Base-by-base conservation (phyloP, 1,140 invertebrate genomes). In the Macrocentrus cingulum region DNA sequence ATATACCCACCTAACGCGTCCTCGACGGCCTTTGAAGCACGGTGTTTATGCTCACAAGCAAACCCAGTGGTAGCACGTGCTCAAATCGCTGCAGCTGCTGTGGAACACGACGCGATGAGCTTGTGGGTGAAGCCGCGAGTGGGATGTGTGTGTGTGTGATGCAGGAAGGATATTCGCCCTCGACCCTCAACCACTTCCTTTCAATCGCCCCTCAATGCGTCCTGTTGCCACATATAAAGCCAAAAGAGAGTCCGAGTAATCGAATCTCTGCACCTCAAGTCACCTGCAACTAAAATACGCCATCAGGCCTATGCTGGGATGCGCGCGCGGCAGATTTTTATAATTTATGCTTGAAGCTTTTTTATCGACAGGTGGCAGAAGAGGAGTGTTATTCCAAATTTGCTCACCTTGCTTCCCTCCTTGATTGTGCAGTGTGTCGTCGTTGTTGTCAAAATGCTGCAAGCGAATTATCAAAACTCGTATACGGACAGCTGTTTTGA, bases 1-100 rank as follows among this genome's bases (percentile, higher is more conserved):
- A 41, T 13, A 41, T 16, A 52, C 18, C 50, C 50, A 52, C 50
- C 50, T 52, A 52, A 3, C 49, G 36, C 36, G 50, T 13, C 9
- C 18, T 39, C 50, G 2, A 39, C 9, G 20, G 50, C 18, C 23
- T 37, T 11, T 19, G n/a, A 22, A 41, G 20, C 15, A 54, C 29
- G 37, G 51, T 54, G 51, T 42, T 54, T 25, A 13, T 29, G 37
- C 4, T 22, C 39, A 39, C 6, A 15, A 39, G 18, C 11, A 36
- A 20, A 36, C 34, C 22, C 36, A 52, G 50, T 52, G 50, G 32
- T 71, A 73, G 71, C 73, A 76, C 74, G 72, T 73, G 74, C 74
- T 75, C 66, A 76, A 76, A 76, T 77, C 75, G 69, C 65, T 67
- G 73, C 68, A 66, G 66, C 66, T 67, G 66, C 60, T 55, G 39